These are phyloP conservation scores for Tapera naevia DNA, from an alignment of 2,797 vertebrate genomes.

Conservation along the genomic window DNA sequence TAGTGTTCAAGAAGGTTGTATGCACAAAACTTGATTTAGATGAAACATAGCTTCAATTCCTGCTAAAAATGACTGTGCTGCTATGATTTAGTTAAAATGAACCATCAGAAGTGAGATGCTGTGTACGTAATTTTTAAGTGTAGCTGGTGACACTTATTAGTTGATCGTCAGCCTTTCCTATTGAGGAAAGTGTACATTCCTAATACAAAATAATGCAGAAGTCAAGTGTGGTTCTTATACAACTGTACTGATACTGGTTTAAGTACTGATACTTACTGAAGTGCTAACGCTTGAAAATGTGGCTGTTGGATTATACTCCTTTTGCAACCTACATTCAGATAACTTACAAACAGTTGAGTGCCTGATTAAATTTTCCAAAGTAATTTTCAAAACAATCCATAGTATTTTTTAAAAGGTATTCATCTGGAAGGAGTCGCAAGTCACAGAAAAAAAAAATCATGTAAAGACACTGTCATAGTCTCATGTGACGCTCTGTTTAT, in stretches of 20 bases:
- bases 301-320: background rate
- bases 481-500: background rate
- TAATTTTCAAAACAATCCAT: background rate
- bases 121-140: background rate
- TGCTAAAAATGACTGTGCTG: background rate
- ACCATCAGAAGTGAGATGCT: background rate
- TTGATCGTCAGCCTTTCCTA: background rate
- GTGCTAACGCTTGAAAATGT: background rate
- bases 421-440: background rate
- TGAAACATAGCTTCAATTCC: background rate
- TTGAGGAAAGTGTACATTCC: background rate
- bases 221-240: background rate
- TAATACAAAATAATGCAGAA: background rate
- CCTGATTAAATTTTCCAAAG: background rate
- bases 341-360: background rate
- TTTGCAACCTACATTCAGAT: background rate
- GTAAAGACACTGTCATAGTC: background rate
- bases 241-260: background rate
- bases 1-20: background rate
- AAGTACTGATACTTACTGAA: background rate
- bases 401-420: background rate
- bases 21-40: background rate
- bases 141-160: background rate
- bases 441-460: background rate
- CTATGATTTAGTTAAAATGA: background rate